Base-by-base conservation (phyloP, 2,888 invertebrate genomes). In the Aromia moschata region DNA sequence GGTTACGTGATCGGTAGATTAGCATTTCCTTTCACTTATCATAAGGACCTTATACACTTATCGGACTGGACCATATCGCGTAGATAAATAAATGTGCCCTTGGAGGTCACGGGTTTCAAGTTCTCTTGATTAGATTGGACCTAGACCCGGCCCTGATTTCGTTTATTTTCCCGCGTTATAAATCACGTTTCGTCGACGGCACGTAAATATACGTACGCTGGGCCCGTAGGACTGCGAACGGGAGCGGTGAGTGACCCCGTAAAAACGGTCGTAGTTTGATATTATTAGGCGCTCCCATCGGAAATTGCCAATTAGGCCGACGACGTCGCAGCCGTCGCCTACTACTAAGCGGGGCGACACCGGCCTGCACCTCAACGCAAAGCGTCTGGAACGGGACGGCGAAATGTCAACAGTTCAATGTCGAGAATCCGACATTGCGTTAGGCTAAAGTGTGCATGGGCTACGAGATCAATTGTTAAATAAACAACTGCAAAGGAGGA, bases 301-400 rank as follows among this genome's bases (percentile, higher is more conserved):
- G 74, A 75, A 74, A 75, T 75, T 75, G 72, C 70, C 73, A 75
- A 74, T 75, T 75, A 74, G 72, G 66, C 61, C 67, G 69, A 68
- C 71, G 66, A n/a, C 46, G 45, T 36, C 40, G 17, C 14, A 11
- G 4, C 17, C 44, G 37, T 41, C n/a, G n/a, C n/a, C n/a, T n/a
- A n/a, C n/a, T n/a, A 20, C 46, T 9, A 11, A 30, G 45, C 37
- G 17, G 5, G 12, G 45, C 33, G n/a, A n/a, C n/a, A n/a, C n/a
- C n/a, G n/a, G n/a, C n/a, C n/a, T n/a, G n/a, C 56, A 49, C 20
- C 49, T 38, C 25, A 4, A 9, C 9, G 20, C 47, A 10, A 14
- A 33, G 16, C 49, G 38, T 38, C 49, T 49, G 49, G 15, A 11
- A 18, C 10, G 40, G 9, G 43, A 14, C 25, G 43, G 25, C 20